phyloP scores from a whole-genome alignment of 2,888 invertebrate species.

The Cephalotes varians region DNA sequence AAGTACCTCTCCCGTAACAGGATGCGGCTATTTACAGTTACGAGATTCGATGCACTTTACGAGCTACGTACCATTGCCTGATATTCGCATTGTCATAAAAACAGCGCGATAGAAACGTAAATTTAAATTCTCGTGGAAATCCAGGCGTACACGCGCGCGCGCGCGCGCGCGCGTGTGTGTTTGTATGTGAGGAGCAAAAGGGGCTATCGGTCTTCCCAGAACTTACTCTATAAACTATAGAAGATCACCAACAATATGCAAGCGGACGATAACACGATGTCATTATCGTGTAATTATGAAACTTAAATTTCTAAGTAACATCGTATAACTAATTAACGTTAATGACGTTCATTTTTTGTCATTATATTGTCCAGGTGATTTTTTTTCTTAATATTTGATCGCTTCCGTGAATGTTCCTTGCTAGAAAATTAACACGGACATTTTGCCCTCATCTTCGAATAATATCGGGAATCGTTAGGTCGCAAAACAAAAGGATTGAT shows the following conservation, averaged over 20 bases:
- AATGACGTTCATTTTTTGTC: constrained; percentile 74
- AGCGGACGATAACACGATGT: constrained; percentile 69
- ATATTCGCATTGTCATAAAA: constrained; percentile 31
- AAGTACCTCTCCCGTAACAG: not conserved
- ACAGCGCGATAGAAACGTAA: constrained; percentile 20
- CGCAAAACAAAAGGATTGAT: not conserved
- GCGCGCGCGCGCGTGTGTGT: constrained; percentile 14
- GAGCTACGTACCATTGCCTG: constrained; percentile 28
- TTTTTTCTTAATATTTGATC: constrained; percentile 41
- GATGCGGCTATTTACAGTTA: constrained; percentile 50
- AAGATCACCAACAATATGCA: constrained; percentile 58
- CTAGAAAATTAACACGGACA: constrained; percentile 26
- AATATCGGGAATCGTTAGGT: not conserved
- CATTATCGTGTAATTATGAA: constrained; percentile 81
- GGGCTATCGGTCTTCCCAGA: constrained; percentile 62
- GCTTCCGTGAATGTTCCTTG: not conserved
- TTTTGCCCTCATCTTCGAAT: constrained; percentile 14
- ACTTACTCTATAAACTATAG: constrained; percentile 74
- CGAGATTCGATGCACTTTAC: constrained; percentile 31
- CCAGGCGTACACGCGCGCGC: not conserved
- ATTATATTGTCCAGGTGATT: constrained; percentile 58
- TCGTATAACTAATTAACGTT: constrained; percentile 80
- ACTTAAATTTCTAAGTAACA: constrained; percentile 79
- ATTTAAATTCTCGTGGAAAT: constrained; percentile 12
- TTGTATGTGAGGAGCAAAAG: not conserved